These are phyloP conservation scores for Heliothis subflexa DNA, from an alignment of 1,140 invertebrate genomes.

Conservation along the genomic window DNA sequence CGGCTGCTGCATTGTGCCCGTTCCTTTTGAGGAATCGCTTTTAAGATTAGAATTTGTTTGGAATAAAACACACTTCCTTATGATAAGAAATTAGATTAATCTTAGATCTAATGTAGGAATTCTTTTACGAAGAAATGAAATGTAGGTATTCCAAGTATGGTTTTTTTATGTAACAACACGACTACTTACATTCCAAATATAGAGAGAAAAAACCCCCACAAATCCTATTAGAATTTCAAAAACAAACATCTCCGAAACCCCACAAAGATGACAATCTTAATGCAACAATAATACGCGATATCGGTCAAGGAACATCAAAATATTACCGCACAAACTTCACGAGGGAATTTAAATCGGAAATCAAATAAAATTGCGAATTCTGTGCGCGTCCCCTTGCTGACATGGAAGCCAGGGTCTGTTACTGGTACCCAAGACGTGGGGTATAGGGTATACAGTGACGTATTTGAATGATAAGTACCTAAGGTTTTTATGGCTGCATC, in stretches of 20 bases:
- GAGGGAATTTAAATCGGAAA: conserved; percentile 55
- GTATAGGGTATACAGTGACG: conserved; percentile 47
- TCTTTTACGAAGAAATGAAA: no score
- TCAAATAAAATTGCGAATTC: conserved; percentile 69
- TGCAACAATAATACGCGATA: conserved; percentile 12
- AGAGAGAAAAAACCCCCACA: background rate
- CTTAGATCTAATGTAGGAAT: no score
- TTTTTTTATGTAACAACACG: no score
- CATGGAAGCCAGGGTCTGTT: conserved; percentile 54
- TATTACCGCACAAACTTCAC: conserved; percentile 17
- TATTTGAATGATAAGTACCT: conserved; percentile 72
- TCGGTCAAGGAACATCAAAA: conserved; percentile 37
- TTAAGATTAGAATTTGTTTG: background rate
- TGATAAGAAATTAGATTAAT: no score
- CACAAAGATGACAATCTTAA: conserved; percentile 9
- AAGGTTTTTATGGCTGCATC: conserved; percentile 56
- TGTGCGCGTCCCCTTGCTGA: conserved; percentile 52
- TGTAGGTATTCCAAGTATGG: no score
- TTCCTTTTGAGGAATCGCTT: conserved; percentile 1
- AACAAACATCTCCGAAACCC: background rate
- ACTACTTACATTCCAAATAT: no score
- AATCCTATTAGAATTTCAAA: conserved; percentile 8
- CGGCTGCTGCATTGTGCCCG: conserved; percentile 24
- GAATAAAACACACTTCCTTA: background rate
- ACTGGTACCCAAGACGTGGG: conserved; percentile 52